Evolutionary conservation across 2,113 vertebrate genomes (phyloP), one percentile per base, ranked within the genome.

Genomic region (Perognathus longimembris): DNA sequence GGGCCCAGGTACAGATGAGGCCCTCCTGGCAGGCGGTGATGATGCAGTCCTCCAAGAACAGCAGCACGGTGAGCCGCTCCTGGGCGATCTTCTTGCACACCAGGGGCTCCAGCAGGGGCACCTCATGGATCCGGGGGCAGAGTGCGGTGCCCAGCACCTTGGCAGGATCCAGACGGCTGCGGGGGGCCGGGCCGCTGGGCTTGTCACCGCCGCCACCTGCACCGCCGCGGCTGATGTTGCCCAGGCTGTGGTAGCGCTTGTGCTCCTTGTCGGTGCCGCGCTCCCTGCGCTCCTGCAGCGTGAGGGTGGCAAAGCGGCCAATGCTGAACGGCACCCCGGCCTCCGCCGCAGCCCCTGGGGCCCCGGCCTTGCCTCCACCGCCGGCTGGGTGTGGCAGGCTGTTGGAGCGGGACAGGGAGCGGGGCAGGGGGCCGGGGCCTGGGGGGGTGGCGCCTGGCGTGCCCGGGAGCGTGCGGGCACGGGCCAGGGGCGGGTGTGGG

Each of bases 11-110:
- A 73, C 99, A 99, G 97, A 99, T 99, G 96, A 99, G 98, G 0
- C 99, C 99, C 94, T 99, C 99, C 83, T 99, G 99, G 97, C 99
- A 99, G 71, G 99, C 99, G 0, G 99, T 99, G 96, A 99, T 98
- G 95, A 99, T 99, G 83, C 99, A 99, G 97, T 99, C 99, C 96
- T 99, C 99, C 98, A 99, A 97, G 97, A 99, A 99, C 1, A 99
- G 98, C 36, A 99, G 97, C n/a, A 99, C 99, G 0, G 99, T 99
- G 84, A 99, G 98, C 64, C 99, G 97, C 96, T 99, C 99, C 40
- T 99, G 99, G 4, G 99, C 99, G 0, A 99, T 99, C 96, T 99
- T 99, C 98, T 99, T 99, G 95, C 99, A 99, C 57, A 99, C 98
- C 6, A 99, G 98, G 6, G 99, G 99, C 97, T 99, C 99, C 24